Evolutionary conservation across 2,888 invertebrate species (phyloP).

Genomic region (Dicranocentrus wangi): DNA sequence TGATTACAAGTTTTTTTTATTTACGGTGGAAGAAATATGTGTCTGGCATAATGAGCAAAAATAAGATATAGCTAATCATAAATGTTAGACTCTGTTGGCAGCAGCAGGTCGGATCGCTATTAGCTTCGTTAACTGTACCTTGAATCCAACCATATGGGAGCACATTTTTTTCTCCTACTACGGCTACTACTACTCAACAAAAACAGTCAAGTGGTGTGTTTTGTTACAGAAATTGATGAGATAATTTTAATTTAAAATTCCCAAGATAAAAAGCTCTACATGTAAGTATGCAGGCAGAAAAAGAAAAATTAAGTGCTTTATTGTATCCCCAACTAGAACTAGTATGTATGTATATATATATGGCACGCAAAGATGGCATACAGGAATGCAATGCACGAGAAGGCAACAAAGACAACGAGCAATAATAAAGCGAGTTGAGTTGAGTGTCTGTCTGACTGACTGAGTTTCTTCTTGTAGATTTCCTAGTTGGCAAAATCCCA

Average conservation of each 20-base stretch:
- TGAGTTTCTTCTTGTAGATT: constrained; percentile 23
- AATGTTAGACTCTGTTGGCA: neutral
- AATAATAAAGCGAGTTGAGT: too few relatives aligned
- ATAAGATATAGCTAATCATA: too few relatives aligned
- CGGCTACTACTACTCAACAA: neutral
- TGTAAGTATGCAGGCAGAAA: neutral
- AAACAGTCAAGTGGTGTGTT: constrained; percentile 19
- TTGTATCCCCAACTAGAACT: neutral
- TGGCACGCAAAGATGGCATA: constrained; percentile 16
- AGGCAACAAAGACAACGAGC: too few relatives aligned
- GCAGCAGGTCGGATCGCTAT: neutral
- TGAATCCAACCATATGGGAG: neutral
- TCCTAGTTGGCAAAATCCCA: constrained; percentile 49
- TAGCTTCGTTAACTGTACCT: constrained; percentile 11
- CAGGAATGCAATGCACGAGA: too few relatives aligned
- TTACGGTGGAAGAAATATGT: too few relatives aligned
- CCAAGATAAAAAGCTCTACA: constrained; percentile 42
- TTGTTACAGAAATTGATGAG: constrained; percentile 36
- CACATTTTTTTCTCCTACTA: constrained; percentile 4
- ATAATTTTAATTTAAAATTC: constrained; percentile 47
- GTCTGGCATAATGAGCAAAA: too few relatives aligned
- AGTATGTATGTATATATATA: neutral
- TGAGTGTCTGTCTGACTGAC: constrained; percentile 22
- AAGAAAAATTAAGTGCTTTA: neutral
- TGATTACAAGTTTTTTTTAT: neutral